Percentiles rank a stretch among this genome's conserved stretches.
These are phyloP conservation scores for Euglossa dilemma DNA, from an alignment of 1,140 invertebrate species.

Conservation along the genomic window DNA sequence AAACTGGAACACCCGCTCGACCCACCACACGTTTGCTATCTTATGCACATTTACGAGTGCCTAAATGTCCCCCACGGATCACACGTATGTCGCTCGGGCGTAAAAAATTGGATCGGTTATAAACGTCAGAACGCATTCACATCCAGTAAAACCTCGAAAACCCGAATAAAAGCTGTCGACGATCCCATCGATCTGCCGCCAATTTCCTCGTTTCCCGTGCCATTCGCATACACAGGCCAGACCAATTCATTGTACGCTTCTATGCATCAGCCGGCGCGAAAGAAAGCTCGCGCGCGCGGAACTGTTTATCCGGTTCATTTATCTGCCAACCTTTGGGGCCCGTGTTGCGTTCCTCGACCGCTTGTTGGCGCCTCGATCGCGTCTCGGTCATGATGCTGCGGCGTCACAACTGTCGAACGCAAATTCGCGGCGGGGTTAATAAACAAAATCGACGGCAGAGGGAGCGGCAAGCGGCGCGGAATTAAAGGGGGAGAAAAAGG, in stretches of 20 bases:
- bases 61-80: not conserved
- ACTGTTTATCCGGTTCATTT: conserved; percentile 19
- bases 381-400: not conserved
- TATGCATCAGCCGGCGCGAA: not conserved
- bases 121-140: conserved; percentile 25
- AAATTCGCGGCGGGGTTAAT: not conserved
- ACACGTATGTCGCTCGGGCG: not conserved
- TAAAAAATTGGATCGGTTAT: conserved; percentile 30
- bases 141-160: conserved; percentile 7
- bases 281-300: not conserved
- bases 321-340: not conserved
- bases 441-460: not conserved
- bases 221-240: not conserved
- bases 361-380: no score
- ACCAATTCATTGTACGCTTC: conserved; percentile 15
- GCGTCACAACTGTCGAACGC: not conserved
- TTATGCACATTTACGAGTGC: not conserved
- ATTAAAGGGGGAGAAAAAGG: not conserved
- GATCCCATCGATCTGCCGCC: conserved; percentile 17
- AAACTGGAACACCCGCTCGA: no score
- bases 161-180: conserved; percentile 28
- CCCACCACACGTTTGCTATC: not conserved
- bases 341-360: not conserved
- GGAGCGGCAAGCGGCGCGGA: no score
- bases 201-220: conserved; percentile 6